Conservation (phyloP, 1,140 invertebrate genomes). For the Dinoponera quadriceps region DNA sequence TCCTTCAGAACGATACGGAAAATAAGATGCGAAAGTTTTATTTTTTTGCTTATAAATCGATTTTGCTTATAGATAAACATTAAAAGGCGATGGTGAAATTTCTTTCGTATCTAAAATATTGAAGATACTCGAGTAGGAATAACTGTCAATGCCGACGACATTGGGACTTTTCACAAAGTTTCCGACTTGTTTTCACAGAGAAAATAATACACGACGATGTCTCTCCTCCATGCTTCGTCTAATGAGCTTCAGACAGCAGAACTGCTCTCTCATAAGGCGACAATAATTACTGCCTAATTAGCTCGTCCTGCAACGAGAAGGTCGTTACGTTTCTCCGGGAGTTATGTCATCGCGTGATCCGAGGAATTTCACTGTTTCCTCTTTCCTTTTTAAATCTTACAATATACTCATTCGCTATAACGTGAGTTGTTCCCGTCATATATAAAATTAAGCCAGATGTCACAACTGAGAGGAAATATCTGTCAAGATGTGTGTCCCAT, state of each 20-base stretch:
- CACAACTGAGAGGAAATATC: not conserved
- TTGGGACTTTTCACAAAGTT: not conserved
- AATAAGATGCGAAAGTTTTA: not conserved
- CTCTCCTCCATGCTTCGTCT: constrained; percentile 42
- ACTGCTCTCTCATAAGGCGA: constrained; percentile 45
- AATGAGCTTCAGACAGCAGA: constrained; percentile 64
- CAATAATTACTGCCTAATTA: constrained; percentile 74
- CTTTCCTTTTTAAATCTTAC: not conserved
- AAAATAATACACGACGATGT: constrained; percentile 35
- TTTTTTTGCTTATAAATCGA: constrained; percentile 17
- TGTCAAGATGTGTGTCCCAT: not conserved
- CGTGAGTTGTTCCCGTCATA: not conserved
- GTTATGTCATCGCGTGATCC: constrained; percentile 52
- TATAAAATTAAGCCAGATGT: not conserved
- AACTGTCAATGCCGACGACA: constrained; percentile 15
- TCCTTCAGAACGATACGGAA: not conserved
- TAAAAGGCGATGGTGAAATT: not conserved
- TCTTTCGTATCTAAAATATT: not conserved
- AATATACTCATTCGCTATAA: not conserved
- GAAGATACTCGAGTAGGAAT: not conserved
- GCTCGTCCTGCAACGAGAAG: constrained; percentile 59
- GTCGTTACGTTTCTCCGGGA: constrained; percentile 39
- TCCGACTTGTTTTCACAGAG: constrained; percentile 46
- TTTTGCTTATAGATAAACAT: not conserved
- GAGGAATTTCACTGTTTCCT: not conserved